Conservation (phyloP, 2,888 invertebrate species). For the Macrophya annulata region DNA sequence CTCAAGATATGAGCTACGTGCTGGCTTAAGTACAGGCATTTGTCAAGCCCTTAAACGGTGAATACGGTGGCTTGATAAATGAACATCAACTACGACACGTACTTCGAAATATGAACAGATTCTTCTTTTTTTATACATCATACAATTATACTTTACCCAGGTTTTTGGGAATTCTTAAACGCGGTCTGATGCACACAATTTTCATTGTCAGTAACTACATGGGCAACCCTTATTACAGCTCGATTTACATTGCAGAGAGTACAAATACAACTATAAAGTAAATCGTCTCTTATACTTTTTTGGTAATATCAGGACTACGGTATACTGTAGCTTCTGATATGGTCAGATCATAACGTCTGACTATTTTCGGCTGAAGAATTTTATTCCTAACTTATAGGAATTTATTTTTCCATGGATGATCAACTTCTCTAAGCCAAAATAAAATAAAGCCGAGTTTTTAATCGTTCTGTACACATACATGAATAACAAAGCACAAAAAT, state of each 20-base stretch:
- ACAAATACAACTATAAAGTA: neutral
- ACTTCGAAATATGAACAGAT: slow-evolving; percentile 27
- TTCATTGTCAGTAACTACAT: neutral
- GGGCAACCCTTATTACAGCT: neutral
- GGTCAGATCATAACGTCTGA: neutral
- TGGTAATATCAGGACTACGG: neutral
- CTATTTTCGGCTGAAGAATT: neutral
- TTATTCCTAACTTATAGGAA: neutral
- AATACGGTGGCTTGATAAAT: slow-evolving; percentile 47
- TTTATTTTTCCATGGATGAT: neutral
- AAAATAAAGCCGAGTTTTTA: slow-evolving; percentile 8
- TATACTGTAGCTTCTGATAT: neutral
- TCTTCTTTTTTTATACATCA: neutral
- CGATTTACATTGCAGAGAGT: neutral
- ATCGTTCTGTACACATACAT: slow-evolving; percentile 43
- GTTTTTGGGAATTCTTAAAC: neutral
- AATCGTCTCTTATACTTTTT: neutral
- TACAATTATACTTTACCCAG: neutral
- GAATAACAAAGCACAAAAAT: slow-evolving; percentile 35
- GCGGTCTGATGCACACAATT: neutral
- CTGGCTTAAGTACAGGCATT: slow-evolving; percentile 48
- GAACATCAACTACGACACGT: slow-evolving; percentile 49
- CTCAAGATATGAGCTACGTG: slow-evolving; percentile 51
- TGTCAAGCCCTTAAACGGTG: slow-evolving; percentile 43
- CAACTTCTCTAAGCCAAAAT: slow-evolving; percentile 4